Evolutionary conservation across 2,113 vertebrate genomes (phyloP).

Genomic region (Tupaia chinensis): DNA sequence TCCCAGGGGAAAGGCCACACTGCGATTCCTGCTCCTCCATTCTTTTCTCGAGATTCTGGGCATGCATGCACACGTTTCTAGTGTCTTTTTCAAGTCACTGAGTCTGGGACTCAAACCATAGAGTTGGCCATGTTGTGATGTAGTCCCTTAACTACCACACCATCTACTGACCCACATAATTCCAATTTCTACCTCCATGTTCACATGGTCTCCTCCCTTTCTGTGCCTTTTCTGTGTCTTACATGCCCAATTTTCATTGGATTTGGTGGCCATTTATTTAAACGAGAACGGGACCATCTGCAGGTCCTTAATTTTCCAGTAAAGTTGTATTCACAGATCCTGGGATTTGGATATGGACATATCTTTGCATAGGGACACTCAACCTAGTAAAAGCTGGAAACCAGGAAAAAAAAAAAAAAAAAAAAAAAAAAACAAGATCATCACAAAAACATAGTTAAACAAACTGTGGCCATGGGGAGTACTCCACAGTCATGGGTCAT

Average conservation of each 20-base stretch:
- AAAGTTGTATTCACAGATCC: background rate
- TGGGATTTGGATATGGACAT: too few relatives aligned
- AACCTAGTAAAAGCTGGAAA: background rate
- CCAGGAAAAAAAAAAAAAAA: background rate
- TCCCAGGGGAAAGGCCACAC: too few relatives aligned
- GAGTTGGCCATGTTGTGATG: too few relatives aligned
- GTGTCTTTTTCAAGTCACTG: too few relatives aligned
- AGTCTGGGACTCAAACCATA: too few relatives aligned
- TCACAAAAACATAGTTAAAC: too few relatives aligned
- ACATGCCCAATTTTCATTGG: background rate
- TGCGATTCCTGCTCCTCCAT: too few relatives aligned
- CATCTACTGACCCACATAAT: too few relatives aligned
- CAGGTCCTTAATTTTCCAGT: background rate
- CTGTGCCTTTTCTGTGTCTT: background rate
- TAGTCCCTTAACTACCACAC: too few relatives aligned
- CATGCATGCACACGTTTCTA: too few relatives aligned
- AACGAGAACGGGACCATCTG: background rate
- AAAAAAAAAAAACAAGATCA: background rate
- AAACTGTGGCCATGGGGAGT: rapidly evolving
- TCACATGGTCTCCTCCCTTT: background rate
- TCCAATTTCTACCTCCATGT: background rate
- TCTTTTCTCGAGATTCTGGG: too few relatives aligned
- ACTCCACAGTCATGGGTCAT: background rate
- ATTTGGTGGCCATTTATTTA: background rate
- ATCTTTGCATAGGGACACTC: background rate